Base-by-base conservation (phyloP, 2,888 invertebrate species). In the Phalangium opilio region DNA sequence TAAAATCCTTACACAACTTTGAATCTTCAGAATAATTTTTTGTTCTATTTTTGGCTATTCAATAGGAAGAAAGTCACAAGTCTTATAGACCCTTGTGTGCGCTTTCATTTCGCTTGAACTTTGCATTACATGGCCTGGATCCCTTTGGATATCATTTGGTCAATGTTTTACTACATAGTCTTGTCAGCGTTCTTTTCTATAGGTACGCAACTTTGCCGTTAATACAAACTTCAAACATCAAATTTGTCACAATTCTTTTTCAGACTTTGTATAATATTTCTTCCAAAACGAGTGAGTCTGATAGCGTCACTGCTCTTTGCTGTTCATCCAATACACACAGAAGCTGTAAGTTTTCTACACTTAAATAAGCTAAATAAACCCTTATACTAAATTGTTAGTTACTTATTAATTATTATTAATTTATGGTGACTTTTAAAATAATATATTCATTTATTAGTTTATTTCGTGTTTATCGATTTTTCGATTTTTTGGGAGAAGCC, bases 11-110 rank as follows among this genome's bases (percentile, higher is more conserved):
- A n/a, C n/a, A n/a, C n/a, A n/a, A n/a, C n/a, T n/a, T n/a, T n/a
- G n/a, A n/a, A n/a, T n/a, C n/a, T n/a, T n/a, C n/a, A n/a, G n/a
- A n/a, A n/a, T n/a, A n/a, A n/a, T n/a, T n/a, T n/a, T n/a, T n/a
- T n/a, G n/a, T n/a, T n/a, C n/a, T n/a, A 27, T 27, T 27, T 27
- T 7, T 27, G 8, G 10, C 11, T 38, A 17, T 14, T 17, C 14
- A 38, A 38, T 34, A 90, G 86, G 95, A 95, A 70, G 90, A 90
- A 70, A 91, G 91, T 61, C 93, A 95, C 76, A 95, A 54, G 32
- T 54, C 54, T 2, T 54, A 54, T 44, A 47, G 54, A 15, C 54
- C 54, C 14, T 41, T 54, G 34, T 49, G 47, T 14, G 52, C 52
- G 2, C 40, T 54, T 7, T 50, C 47, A 19, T 54, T 54, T 18